These are phyloP conservation scores for Aurelia aurita complex sp. Pacific DNA, from an alignment of 30 jellyfish, hydroid and myxozoan species.

Conservation along the genomic window DNA sequence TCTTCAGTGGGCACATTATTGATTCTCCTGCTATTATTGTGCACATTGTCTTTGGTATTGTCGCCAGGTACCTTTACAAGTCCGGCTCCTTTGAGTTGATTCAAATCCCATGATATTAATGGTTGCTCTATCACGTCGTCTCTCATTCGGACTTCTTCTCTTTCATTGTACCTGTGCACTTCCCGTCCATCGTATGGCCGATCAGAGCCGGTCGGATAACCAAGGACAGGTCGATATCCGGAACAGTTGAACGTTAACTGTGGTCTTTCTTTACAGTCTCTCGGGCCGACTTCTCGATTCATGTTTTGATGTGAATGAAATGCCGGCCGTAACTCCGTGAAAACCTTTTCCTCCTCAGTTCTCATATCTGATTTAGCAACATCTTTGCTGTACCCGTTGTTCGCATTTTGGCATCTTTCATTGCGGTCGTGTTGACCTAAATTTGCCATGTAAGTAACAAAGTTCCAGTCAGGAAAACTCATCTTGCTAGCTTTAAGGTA, in stretches of 20 bases:
- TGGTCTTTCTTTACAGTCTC: background rate
- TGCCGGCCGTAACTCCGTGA: constrained; percentile 37
- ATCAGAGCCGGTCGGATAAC: background rate
- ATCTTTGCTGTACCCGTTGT: background rate
- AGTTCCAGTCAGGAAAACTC: constrained; percentile 46
- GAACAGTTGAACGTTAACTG: background rate
- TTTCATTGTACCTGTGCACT: background rate
- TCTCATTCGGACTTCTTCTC: background rate
- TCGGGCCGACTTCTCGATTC: background rate
- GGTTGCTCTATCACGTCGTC: constrained; percentile 32
- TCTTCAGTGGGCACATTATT: background rate
- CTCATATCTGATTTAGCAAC: background rate
- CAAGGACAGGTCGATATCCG: background rate
- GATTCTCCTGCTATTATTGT: background rate
- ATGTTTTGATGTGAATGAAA: background rate
- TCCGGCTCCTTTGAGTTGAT: constrained; percentile 25
- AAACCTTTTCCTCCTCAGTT: constrained; percentile 8
- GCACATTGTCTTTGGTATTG: background rate
- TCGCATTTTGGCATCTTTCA: background rate
- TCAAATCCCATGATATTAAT: constrained; percentile 48
- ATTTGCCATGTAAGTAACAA: constrained; percentile 29
- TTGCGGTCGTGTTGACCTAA: background rate
- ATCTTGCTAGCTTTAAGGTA: background rate
- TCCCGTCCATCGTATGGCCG: background rate
- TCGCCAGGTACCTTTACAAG: constrained; percentile 21